Evolutionary conservation across 2,888 invertebrate genomes (phyloP).

Genomic region (Bimastos eiseni): DNA sequence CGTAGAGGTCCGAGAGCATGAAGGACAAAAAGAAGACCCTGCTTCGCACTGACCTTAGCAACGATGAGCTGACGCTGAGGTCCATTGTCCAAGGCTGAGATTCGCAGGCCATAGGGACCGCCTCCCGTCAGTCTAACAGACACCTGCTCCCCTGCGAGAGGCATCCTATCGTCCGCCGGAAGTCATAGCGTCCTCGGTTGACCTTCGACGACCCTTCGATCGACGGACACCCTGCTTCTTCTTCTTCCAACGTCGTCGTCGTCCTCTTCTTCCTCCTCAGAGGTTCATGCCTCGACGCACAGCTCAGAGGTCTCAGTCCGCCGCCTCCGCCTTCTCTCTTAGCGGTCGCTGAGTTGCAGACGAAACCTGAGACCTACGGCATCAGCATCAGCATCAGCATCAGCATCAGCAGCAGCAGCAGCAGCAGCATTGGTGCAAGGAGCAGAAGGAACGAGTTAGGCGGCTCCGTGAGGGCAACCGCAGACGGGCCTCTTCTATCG

Average conservation of each 20-base stretch:
- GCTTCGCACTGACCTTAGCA: background rate
- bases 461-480: background rate
- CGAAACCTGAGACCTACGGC: background rate
- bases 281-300: background rate
- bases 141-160: background rate
- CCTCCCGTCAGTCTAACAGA: background rate
- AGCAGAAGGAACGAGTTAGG: background rate
- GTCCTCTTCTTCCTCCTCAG: background rate
- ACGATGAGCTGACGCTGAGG: background rate
- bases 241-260: background rate
- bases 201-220: slow-evolving; percentile 5
- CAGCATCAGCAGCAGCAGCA: background rate
- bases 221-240: background rate
- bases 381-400: background rate
- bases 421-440: background rate
- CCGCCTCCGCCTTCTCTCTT: background rate
- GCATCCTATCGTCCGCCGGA: background rate
- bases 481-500: background rate
- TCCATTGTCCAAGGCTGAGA: background rate
- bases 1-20: no score
- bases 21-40: no score
- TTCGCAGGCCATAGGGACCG: background rate
- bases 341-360: background rate
- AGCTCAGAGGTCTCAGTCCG: background rate
- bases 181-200: background rate